Percentiles rank a stretch among this genome's conserved stretches.
Evolutionary conservation across 2,888 invertebrate species (phyloP).

Genomic region (Drosophila mayaguana): DNA sequence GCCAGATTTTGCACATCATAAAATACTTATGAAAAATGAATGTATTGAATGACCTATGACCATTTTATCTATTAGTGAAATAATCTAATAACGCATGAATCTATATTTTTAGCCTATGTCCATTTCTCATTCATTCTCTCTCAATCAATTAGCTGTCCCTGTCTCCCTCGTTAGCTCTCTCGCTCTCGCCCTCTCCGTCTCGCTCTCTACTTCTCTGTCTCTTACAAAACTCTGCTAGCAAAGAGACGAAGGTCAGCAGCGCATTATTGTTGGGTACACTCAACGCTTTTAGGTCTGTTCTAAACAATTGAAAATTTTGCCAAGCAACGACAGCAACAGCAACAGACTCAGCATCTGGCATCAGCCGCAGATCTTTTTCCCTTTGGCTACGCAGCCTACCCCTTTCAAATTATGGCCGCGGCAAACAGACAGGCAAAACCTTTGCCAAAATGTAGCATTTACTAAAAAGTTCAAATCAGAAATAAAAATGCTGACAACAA

Average conservation of each 20-base stretch:
- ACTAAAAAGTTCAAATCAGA: conserved; percentile 63
- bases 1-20: too few relatives aligned
- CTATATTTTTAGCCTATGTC: too few relatives aligned
- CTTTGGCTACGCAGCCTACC: conserved; percentile 60
- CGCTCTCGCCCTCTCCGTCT: background rate
- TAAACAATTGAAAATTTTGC: conserved; percentile 58
- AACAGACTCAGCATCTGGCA: conserved; percentile 9
- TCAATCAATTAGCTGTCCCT: too few relatives aligned
- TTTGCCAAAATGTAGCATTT: conserved; percentile 77
- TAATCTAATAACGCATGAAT: too few relatives aligned
- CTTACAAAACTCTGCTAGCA: conserved; percentile 43
- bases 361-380: conserved; percentile 55
- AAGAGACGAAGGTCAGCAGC: conserved; percentile 68
- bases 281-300: conserved; percentile 52
- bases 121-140: background rate
- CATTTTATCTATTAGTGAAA: too few relatives aligned
- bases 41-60: too few relatives aligned
- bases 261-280: conserved; percentile 44
- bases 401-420: conserved; percentile 47
- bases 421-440: conserved; percentile 33
- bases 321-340: conserved; percentile 7
- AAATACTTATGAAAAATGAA: too few relatives aligned
- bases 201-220: conserved; percentile 4
- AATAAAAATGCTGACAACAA: conserved; percentile 58
- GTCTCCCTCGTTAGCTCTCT: background rate